A percentile compares a stretch with the other conserved stretches of the same genome.
These are phyloP conservation scores for cat (Felis catus) DNA, from an alignment of 2,113 vertebrate genomes.

Conservation along the genomic window DNA sequence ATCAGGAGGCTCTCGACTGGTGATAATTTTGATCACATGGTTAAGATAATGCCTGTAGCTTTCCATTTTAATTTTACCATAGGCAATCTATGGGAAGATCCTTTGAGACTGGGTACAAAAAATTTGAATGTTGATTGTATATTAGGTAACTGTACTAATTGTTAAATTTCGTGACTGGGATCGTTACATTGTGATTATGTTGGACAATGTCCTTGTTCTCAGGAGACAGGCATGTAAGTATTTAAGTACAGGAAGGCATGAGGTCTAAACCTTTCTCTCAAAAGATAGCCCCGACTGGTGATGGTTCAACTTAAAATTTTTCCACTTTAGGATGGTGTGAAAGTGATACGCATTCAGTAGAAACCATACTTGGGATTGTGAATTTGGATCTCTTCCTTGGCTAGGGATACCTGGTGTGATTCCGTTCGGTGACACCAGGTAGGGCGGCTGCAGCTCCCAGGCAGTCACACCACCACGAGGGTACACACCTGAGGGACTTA, in stretches of 20 bases:
- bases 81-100: background rate
- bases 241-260: background rate
- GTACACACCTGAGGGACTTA: background rate
- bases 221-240: background rate
- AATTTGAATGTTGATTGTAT: background rate
- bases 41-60: background rate
- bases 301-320: background rate
- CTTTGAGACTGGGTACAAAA: background rate
- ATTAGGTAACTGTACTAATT: background rate
- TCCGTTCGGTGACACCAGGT: background rate
- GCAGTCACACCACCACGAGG: background rate
- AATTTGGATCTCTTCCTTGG: background rate
- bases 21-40: background rate
- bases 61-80: background rate
- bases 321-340: background rate
- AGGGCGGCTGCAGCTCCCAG: background rate
- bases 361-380: background rate
- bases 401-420: background rate
- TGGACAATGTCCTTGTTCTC: background rate
- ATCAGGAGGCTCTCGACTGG: background rate
- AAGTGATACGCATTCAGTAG: background rate
- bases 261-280: background rate
- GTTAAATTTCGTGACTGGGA: background rate
- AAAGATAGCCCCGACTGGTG: background rate
- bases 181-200: background rate